Evolutionary conservation across 2,113 vertebrate species (phyloP).

Genomic region (Marmota flaviventris): DNA sequence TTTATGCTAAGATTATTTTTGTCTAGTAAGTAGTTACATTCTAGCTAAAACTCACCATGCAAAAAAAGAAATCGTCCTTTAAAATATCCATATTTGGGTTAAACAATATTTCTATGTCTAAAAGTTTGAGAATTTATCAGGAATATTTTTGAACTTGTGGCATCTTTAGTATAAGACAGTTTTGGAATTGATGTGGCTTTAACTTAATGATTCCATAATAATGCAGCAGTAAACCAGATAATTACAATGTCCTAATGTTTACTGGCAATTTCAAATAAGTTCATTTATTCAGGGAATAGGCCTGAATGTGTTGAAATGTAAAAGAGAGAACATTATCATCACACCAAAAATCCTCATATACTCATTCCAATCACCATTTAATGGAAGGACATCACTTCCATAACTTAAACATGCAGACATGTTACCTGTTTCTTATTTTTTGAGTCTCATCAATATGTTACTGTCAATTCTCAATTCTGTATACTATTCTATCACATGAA

Average conservation of each 20-base stretch:
- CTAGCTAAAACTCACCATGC: background rate
- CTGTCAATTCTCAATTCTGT: background rate
- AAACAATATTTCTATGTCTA: background rate
- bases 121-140: background rate
- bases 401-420: background rate
- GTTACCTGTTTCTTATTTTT: background rate
- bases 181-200: background rate
- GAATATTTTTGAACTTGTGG: background rate
- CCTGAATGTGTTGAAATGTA: background rate
- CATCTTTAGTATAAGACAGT: background rate
- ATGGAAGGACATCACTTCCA: background rate
- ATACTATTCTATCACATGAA: background rate
- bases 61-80: background rate
- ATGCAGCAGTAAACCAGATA: background rate
- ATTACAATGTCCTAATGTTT: background rate
- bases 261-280: conserved; percentile 14
- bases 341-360: background rate
- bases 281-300: background rate
- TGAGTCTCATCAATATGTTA: background rate
- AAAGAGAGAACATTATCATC: background rate
- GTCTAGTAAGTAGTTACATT: background rate
- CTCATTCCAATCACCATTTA: rapidly evolving
- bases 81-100: background rate
- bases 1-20: background rate
- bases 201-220: background rate